A percentile compares a stretch with the other conserved stretches of the same genome.
Evolutionary conservation across 2,113 vertebrate species (phyloP).

Genomic region (Chloropsis hardwickii): DNA sequence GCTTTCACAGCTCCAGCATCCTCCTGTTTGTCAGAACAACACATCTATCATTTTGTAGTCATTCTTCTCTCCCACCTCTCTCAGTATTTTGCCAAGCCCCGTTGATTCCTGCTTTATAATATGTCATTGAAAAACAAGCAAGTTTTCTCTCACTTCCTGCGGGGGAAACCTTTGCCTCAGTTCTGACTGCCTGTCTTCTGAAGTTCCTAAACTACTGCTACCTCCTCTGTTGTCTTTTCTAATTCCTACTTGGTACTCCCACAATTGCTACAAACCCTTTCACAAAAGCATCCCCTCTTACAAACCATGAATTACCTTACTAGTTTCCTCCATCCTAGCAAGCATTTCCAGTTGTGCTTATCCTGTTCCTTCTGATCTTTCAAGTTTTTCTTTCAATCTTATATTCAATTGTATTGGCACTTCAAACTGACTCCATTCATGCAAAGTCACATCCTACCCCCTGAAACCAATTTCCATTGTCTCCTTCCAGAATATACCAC

Average conservation of each 20-base stretch:
- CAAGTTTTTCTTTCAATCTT: background rate
- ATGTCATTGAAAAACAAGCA: background rate
- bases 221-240: background rate
- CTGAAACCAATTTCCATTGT: background rate
- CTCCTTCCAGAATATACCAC: background rate
- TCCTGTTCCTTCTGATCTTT: background rate
- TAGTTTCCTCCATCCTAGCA: background rate
- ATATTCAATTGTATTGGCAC: background rate
- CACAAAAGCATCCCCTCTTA: background rate
- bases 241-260: background rate
- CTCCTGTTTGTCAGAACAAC: background rate
- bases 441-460: background rate
- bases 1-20: background rate
- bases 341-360: background rate
- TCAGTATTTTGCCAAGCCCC: background rate
- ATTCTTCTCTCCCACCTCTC: slow-evolving; percentile 1
- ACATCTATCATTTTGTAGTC: background rate
- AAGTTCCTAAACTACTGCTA: background rate
- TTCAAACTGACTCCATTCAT: background rate
- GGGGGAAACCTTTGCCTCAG: background rate
- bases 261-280: background rate
- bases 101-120: background rate
- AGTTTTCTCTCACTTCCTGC: background rate
- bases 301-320: background rate
- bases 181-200: background rate